Percentiles rank a stretch among this genome's conserved stretches.
phyloP scores from a whole-genome alignment of 2,888 invertebrate genomes.

The Lepidocyrtinus sp. region DNA sequence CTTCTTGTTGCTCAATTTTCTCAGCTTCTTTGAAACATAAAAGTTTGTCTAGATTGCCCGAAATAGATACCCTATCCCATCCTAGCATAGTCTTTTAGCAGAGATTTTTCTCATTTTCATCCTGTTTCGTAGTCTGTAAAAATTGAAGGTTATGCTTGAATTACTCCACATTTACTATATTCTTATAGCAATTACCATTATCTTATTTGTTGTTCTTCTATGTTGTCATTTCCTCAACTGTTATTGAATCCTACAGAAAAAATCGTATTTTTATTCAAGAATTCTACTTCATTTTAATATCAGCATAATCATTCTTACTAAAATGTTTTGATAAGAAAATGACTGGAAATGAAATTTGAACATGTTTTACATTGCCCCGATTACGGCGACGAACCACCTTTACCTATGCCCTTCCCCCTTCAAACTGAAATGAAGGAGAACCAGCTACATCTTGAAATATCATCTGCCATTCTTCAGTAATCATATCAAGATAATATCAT shows the following conservation, averaged over 20 bases:
- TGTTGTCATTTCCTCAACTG: conserved; percentile 59
- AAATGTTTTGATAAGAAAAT: neutral
- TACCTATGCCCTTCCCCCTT: too few relatives aligned
- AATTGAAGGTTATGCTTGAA: conserved; percentile 50
- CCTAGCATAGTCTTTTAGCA: conserved; percentile 14
- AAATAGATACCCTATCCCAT: conserved; percentile 1
- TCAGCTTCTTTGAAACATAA: too few relatives aligned
- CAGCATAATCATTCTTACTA: neutral
- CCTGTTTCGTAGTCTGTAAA: conserved; percentile 41
- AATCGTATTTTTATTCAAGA: neutral
- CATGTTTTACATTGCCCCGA: neutral
- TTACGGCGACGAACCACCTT: neutral
- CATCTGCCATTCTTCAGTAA: neutral
- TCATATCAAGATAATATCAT: neutral
- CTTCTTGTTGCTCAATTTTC: conserved; percentile 31
- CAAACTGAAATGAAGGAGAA: neutral
- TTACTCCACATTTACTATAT: conserved; percentile 57
- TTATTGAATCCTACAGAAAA: conserved; percentile 32
- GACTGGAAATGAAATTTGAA: neutral
- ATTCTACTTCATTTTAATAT: too few relatives aligned
- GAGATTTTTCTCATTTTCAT: neutral
- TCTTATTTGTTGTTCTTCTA: conserved; percentile 52
- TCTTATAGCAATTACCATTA: conserved; percentile 56
- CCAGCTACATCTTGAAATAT: neutral
- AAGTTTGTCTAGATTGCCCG: conserved; percentile 14